These are phyloP conservation scores for Chelonia mydas DNA, from an alignment of 2,797 vertebrate species.

Conservation along the genomic window DNA sequence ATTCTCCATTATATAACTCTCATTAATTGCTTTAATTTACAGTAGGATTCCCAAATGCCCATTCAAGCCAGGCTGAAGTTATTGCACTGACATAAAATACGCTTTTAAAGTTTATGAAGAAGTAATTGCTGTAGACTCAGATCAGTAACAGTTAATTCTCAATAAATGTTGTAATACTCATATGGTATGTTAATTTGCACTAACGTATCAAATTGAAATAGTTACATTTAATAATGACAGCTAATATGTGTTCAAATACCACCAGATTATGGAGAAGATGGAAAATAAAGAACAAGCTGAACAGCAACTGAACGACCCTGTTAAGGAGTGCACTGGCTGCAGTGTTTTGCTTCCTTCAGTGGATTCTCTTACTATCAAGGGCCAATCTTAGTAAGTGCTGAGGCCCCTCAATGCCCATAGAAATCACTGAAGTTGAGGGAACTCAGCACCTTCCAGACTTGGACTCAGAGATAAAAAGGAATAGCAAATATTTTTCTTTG, in stretches of 20 bases:
- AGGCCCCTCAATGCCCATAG: neutral
- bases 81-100: neutral
- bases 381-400: neutral
- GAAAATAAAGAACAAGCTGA: neutral
- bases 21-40: neutral
- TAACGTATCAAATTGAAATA: neutral
- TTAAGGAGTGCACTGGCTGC: neutral
- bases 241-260: neutral
- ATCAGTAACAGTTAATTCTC: neutral
- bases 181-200: fast-evolving
- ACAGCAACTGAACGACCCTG: neutral
- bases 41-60: neutral
- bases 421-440: neutral
- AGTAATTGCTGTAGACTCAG: neutral
- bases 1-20: neutral
- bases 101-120: neutral
- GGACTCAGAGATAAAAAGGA: neutral
- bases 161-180: neutral
- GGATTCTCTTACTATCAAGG: fast-evolving
- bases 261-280: neutral
- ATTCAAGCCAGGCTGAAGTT: neutral
- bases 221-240: neutral
- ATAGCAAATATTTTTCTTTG: neutral
- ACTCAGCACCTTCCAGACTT: fast-evolving
- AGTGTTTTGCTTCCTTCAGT: fast-evolving